Evolutionary conservation across 1,140 invertebrate genomes (phyloP).

Genomic region (Psilanteris sp.): DNA sequence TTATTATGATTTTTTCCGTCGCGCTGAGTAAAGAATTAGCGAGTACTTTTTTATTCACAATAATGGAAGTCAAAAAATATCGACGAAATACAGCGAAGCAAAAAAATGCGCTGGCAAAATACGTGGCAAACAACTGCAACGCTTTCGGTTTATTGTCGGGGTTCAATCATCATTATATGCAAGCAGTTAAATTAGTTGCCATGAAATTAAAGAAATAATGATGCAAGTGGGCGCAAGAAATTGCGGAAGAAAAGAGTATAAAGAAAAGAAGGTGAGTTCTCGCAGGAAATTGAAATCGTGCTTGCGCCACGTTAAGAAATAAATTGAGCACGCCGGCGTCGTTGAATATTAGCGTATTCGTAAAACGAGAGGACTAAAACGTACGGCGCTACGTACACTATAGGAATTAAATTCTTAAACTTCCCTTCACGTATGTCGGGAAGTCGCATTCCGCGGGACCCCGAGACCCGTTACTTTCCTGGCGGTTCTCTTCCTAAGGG

Average conservation of each 20-base stretch:
- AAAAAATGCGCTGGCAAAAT: conserved; percentile 5
- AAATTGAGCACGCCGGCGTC: conserved; percentile 59
- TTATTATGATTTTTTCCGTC: conserved; percentile 27
- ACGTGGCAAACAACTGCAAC: not conserved
- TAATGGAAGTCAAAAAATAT: conserved; percentile 36
- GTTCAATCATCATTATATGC: conserved; percentile 20
- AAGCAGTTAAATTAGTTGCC: conserved; percentile 13
- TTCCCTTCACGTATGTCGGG: conserved; percentile 76
- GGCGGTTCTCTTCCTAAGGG: conserved; percentile 64
- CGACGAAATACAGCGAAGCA: conserved; percentile 18
- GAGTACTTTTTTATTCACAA: conserved; percentile 14
- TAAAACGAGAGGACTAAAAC: conserved; percentile 3
- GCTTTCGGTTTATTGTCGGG: conserved; percentile 5
- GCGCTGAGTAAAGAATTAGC: conserved; percentile 4
- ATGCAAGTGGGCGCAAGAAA: conserved; percentile 12
- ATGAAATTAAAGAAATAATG: conserved; percentile 19
- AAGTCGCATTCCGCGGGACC: conserved; percentile 79
- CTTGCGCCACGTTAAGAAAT: conserved; percentile 51
- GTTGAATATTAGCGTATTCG: conserved; percentile 44
- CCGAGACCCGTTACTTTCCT: conserved; percentile 65
- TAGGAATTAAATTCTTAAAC: conserved; percentile 81
- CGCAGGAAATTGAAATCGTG: conserved; percentile 52
- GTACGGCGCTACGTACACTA: conserved; percentile 47
- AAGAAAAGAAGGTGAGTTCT: conserved; percentile 2
- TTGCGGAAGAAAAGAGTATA: not conserved